Percentiles rank a stretch among this genome's conserved stretches.
phyloP scores from a whole-genome alignment of 1,140 invertebrate genomes.

The Druon quercuslanigerum region DNA sequence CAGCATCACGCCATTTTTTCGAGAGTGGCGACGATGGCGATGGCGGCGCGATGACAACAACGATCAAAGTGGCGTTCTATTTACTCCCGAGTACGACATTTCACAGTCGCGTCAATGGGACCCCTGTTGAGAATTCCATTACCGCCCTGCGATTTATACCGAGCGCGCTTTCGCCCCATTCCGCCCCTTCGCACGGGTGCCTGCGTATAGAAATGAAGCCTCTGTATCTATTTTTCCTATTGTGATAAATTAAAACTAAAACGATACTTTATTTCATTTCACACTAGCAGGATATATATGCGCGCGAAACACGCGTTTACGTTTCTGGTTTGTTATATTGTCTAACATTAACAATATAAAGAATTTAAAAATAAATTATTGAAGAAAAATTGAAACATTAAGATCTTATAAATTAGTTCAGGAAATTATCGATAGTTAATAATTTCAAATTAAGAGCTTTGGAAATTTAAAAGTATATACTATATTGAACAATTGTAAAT shows the following conservation, averaged over 20 bases:
- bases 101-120: constrained; percentile 64
- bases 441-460: no score
- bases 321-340: no score
- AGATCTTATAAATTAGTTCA: no score
- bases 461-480: no score
- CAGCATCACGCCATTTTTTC: constrained; percentile 1
- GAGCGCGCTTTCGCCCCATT: constrained; percentile 32
- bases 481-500: no score
- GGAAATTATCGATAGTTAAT: no score
- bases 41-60: constrained; percentile 5
- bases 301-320: no score
- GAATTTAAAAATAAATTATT: no score
- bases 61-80: constrained; percentile 32
- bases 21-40: constrained; percentile 12
- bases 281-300: background rate
- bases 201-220: no score
- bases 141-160: constrained; percentile 66
- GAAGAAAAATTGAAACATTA: no score
- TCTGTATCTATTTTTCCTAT: no score
- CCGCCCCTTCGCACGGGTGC: background rate
- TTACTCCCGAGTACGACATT: constrained; percentile 57
- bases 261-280: constrained; percentile 45
- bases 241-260: constrained; percentile 44
- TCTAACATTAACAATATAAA: no score
- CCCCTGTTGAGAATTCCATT: constrained; percentile 74